phyloP scores from a whole-genome alignment of 2,888 invertebrate species.

The Gymnocheta viridis region DNA sequence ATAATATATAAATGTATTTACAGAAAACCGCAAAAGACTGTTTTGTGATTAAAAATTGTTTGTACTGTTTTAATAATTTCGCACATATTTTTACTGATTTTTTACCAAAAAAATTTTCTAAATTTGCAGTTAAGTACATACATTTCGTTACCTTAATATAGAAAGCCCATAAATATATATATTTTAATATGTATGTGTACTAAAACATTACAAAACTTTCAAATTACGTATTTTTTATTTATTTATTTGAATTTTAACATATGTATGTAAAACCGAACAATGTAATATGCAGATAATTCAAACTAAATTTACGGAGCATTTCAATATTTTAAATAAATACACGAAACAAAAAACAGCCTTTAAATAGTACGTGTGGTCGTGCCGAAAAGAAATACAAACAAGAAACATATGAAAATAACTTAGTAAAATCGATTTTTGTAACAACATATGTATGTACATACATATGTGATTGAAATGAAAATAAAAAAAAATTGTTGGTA shows the following conservation, averaged over 20 bases:
- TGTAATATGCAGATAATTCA: neutral
- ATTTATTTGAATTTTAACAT: neutral
- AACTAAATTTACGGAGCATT: neutral
- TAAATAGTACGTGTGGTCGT: neutral
- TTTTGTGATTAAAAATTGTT: no score
- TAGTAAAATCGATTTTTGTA: constrained; percentile 41
- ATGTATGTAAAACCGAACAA: neutral
- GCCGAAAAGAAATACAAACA: neutral
- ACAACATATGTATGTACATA: constrained; percentile 8
- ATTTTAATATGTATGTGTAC: no score
- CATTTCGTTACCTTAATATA: no score
- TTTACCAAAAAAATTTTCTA: no score
- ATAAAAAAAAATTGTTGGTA: neutral
- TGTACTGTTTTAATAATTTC: no score
- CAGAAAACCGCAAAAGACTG: no score
- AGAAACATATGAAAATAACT: neutral
- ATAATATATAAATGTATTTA: no score
- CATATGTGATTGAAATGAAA: neutral
- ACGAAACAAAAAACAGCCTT: neutral
- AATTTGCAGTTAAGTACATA: no score
- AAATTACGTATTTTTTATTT: neutral
- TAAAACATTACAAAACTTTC: no score
- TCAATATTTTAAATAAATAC: neutral
- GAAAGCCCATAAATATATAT: no score
- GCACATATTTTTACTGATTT: no score